Evolutionary conservation across 64 coral and sea anemone genomes (phyloP).

Genomic region (Porites lutea): DNA sequence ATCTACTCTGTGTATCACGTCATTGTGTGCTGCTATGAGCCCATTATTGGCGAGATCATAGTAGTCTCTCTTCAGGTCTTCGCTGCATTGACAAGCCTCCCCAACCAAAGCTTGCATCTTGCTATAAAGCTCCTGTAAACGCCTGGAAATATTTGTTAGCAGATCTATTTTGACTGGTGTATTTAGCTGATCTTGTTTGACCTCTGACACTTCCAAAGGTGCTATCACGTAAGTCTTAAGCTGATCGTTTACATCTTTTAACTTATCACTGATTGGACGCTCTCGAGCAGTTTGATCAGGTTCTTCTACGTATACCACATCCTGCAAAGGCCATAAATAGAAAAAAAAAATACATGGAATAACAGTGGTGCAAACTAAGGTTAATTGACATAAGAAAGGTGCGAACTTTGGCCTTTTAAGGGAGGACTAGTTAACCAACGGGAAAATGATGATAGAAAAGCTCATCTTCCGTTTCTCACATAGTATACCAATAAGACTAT

Average conservation of each 20-base stretch:
- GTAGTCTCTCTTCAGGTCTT: not conserved
- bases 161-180: not conserved
- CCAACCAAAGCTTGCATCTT: not conserved
- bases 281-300: not conserved
- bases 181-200: conserved; percentile 7
- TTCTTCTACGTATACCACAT: not conserved
- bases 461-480: too few relatives aligned
- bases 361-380: too few relatives aligned
- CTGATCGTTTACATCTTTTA: not conserved
- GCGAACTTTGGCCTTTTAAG: too few relatives aligned
- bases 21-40: conserved; percentile 4
- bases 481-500: too few relatives aligned
- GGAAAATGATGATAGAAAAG: too few relatives aligned
- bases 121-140: conserved; percentile 6
- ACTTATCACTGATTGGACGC: not conserved
- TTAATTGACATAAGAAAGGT: too few relatives aligned
- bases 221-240: not conserved
- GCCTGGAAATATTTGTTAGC: not conserved
- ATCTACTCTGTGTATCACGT: not conserved
- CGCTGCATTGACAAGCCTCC: not conserved
- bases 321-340: not conserved
- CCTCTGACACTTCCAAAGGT: not conserved
- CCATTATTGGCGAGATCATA: conserved; percentile 17
- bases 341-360: too few relatives aligned
- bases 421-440: too few relatives aligned